Evolutionary conservation across 2,888 invertebrate species (phyloP).

Genomic region (Tetropium fuscum): DNA sequence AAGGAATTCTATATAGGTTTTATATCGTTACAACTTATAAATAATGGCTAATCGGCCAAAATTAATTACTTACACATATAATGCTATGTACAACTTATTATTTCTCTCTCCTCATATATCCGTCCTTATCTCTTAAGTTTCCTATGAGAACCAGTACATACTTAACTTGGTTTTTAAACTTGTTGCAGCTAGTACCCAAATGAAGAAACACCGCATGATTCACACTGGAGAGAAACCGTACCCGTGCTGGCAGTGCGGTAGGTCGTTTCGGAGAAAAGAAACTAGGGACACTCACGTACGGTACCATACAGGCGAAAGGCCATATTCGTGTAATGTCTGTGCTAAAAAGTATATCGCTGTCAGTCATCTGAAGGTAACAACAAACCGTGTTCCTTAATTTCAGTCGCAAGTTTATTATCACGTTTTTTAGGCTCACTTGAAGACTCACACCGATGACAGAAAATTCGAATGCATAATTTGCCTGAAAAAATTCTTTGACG

Average conservation of each 20-base stretch:
- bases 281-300: slow-evolving; percentile 63
- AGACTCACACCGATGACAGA: slow-evolving; percentile 55
- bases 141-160: no score
- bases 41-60: no score
- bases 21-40: no score
- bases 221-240: slow-evolving; percentile 64
- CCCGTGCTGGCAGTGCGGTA: slow-evolving; percentile 64
- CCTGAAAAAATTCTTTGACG: slow-evolving; percentile 57
- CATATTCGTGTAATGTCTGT: slow-evolving; percentile 60
- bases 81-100: no score
- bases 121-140: no score
- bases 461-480: slow-evolving; percentile 60
- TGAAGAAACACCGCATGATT: slow-evolving; percentile 61
- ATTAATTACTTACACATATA: no score
- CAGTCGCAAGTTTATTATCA: slow-evolving; percentile 22
- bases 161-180: no score
- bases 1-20: no score
- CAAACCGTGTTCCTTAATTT: background rate
- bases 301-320: slow-evolving; percentile 63
- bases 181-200: slow-evolving; percentile 59
- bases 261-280: slow-evolving; percentile 62
- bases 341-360: slow-evolving; percentile 63
- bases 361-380: slow-evolving; percentile 60
- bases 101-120: no score
- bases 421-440: slow-evolving; percentile 59